Conservation (phyloP, 2,113 vertebrate genomes). For the Hypocryptadius cinnamomeus region DNA sequence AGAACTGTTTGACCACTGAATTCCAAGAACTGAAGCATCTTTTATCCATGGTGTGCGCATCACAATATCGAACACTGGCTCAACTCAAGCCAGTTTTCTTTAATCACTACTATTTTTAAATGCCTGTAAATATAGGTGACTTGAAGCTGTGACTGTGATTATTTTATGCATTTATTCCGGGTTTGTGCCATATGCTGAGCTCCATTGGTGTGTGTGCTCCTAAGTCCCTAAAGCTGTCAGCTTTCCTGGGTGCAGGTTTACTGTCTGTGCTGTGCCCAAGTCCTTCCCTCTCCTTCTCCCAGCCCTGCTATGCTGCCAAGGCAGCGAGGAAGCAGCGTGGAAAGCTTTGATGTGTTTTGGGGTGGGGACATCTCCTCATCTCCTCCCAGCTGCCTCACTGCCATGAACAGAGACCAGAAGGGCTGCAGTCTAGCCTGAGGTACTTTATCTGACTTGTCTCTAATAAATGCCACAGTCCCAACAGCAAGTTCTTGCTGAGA, state of each 20-base stretch:
- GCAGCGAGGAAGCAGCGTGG: background rate
- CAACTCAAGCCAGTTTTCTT: background rate
- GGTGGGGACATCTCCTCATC: background rate
- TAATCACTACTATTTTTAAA: background rate
- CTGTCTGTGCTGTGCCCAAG: background rate
- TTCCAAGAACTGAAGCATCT: background rate
- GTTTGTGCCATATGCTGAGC: background rate
- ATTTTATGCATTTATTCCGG: background rate
- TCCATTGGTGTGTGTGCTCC: fast-evolving
- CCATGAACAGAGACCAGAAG: background rate
- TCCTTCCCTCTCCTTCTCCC: background rate
- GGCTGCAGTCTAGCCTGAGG: background rate
- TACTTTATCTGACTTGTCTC: background rate
- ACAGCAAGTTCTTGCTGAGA: background rate
- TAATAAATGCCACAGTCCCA: constrained; percentile 1
- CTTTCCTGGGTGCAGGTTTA: background rate
- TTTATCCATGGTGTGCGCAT: background rate
- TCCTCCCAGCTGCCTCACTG: background rate
- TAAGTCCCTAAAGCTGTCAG: background rate
- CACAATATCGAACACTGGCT: background rate
- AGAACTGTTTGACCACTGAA: background rate
- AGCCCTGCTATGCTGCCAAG: background rate
- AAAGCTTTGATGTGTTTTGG: background rate
- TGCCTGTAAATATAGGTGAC: background rate
- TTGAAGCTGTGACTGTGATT: background rate